These are phyloP conservation scores for Sinosuthora webbiana DNA, from an alignment of 2,113 vertebrate genomes.

Conservation along the genomic window DNA sequence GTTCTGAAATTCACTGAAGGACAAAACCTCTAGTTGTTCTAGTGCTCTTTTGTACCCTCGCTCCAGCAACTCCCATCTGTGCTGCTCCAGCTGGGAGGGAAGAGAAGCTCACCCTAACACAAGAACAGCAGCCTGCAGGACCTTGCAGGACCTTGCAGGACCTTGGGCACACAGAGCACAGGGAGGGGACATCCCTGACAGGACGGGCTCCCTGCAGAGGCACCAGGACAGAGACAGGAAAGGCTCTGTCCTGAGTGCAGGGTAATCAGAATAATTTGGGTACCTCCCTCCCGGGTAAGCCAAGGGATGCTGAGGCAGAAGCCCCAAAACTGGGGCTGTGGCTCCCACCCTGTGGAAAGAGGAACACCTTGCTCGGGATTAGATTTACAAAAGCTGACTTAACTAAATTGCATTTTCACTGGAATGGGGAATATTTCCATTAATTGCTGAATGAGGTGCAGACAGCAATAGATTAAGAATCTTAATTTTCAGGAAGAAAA, in stretches of 20 bases:
- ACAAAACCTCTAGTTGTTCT: neutral
- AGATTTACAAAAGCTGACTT: neutral
- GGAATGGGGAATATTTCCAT: slow-evolving; percentile 34
- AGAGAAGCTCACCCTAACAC: neutral
- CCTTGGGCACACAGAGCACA: too few species aligned
- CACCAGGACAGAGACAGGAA: neutral
- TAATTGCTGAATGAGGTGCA: slow-evolving; percentile 16
- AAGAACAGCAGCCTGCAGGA: neutral
- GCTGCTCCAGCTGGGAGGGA: neutral
- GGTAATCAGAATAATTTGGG: neutral
- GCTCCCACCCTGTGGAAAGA: neutral
- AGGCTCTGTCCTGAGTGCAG: too few species aligned
- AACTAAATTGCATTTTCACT: neutral
- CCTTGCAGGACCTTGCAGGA: too few species aligned
- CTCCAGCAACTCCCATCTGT: neutral
- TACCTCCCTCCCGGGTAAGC: neutral
- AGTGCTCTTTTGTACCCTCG: neutral
- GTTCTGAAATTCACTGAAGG: neutral
- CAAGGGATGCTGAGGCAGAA: neutral
- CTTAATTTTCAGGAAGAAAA: slow-evolving; percentile 56
- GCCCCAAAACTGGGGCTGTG: neutral
- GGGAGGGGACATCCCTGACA: too few species aligned
- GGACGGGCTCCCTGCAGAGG: accelerated
- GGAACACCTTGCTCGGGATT: neutral
- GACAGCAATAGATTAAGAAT: slow-evolving; percentile 32